Conservation (phyloP, 2,797 vertebrate genomes). For the Rhabdophis nuchalis region DNA sequence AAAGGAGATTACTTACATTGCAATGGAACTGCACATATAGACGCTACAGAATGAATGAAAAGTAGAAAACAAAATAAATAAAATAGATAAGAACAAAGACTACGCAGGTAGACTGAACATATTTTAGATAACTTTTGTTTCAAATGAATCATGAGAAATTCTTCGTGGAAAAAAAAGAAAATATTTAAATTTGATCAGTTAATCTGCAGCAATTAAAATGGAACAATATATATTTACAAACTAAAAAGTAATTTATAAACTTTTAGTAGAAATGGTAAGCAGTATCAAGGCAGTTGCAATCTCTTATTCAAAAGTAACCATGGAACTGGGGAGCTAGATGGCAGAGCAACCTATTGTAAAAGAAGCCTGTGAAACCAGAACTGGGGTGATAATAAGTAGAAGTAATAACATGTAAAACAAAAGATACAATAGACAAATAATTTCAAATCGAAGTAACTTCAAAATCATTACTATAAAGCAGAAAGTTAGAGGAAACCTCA, state of each 20-base stretch:
- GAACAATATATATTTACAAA: neutral
- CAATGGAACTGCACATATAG: neutral
- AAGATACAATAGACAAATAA: neutral
- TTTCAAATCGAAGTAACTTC: neutral
- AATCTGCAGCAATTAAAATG: neutral
- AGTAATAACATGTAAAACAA: neutral
- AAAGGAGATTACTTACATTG: neutral
- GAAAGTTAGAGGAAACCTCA: neutral
- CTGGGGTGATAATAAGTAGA: neutral
- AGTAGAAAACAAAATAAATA: neutral
- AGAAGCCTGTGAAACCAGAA: neutral
- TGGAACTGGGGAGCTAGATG: neutral
- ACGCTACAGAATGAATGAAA: neutral
- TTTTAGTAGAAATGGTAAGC: neutral
- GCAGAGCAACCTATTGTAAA: neutral
- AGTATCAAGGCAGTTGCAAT: neutral
- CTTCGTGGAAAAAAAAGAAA: neutral
- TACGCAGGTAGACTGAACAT: neutral
- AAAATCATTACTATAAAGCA: neutral
- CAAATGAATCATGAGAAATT: neutral
- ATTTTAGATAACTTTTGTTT: no score
- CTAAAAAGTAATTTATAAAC: neutral
- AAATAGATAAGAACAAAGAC: neutral
- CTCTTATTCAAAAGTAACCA: neutral
- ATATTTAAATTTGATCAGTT: neutral